Conservation (phyloP, 2,888 invertebrate genomes). For the Apodemia duryi region DNA sequence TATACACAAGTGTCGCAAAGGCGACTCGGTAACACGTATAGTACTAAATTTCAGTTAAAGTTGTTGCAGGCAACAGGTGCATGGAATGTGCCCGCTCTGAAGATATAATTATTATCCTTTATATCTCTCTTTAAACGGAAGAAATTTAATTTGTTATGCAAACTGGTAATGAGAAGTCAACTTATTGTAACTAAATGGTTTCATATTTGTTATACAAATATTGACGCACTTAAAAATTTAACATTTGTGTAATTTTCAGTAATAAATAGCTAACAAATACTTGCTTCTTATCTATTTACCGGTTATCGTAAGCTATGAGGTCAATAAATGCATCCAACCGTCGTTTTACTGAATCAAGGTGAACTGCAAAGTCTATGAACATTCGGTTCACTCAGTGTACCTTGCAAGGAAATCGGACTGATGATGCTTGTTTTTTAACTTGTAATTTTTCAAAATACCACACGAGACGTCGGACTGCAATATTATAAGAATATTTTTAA, state of each 20-base stretch:
- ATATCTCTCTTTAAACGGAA: conserved; percentile 23
- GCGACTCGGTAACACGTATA: conserved; percentile 61
- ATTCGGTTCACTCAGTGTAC: no score
- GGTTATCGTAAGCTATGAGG: no score
- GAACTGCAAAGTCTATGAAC: no score
- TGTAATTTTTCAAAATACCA: no score
- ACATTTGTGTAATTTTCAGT: neutral
- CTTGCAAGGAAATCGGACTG: no score
- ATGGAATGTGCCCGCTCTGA: conserved; percentile 59
- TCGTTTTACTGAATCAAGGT: no score
- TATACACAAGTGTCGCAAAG: conserved; percentile 64
- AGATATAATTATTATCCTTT: conserved; percentile 37
- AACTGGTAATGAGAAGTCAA: conserved; percentile 21
- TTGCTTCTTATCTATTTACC: no score
- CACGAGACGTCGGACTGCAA: no score
- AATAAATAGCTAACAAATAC: neutral
- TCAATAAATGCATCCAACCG: no score
- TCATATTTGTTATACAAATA: neutral
- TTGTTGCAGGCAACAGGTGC: conserved; percentile 71
- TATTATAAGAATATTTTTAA: no score
- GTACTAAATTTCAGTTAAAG: conserved; percentile 73
- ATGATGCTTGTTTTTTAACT: no score
- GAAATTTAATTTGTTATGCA: conserved; percentile 40
- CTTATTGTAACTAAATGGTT: neutral
- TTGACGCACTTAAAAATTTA: no score